Conservation (phyloP, 2,888 invertebrate species). For the Chelonus formosanus region DNA sequence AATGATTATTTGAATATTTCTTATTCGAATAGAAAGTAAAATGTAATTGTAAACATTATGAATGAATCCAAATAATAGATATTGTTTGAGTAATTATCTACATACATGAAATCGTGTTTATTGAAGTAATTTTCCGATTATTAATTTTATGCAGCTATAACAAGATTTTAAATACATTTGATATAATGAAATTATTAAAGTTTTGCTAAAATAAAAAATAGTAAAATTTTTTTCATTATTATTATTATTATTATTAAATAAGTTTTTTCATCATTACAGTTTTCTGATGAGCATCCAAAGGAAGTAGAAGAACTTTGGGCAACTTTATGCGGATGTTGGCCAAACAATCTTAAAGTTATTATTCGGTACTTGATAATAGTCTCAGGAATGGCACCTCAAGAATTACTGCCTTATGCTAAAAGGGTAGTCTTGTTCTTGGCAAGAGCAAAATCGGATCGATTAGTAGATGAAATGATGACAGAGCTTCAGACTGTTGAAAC, state of each 20-base stretch:
- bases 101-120: too few relatives aligned
- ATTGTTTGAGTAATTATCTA: too few relatives aligned
- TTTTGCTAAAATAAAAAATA: too few relatives aligned
- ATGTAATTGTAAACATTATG: too few relatives aligned
- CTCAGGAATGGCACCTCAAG: conserved; percentile 96
- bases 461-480: conserved; percentile 96
- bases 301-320: conserved; percentile 98
- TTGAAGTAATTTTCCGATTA: too few relatives aligned
- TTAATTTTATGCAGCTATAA: too few relatives aligned
- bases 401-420: conserved; percentile 92
- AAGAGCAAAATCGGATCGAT: conserved; percentile 87
- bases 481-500: conserved; percentile 98
- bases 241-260: conserved; percentile 7
- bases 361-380: conserved; percentile 95
- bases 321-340: conserved; percentile 94
- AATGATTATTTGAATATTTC: too few relatives aligned
- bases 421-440: conserved; percentile 93
- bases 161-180: too few relatives aligned
- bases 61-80: too few relatives aligned
- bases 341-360: conserved; percentile 96
- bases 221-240: too few relatives aligned
- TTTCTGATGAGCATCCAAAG: conserved; percentile 93
- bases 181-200: too few relatives aligned
- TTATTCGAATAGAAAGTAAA: too few relatives aligned
- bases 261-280: conserved; percentile 68